Conservation (phyloP, 2,888 invertebrate genomes). For the Blera fallax region DNA sequence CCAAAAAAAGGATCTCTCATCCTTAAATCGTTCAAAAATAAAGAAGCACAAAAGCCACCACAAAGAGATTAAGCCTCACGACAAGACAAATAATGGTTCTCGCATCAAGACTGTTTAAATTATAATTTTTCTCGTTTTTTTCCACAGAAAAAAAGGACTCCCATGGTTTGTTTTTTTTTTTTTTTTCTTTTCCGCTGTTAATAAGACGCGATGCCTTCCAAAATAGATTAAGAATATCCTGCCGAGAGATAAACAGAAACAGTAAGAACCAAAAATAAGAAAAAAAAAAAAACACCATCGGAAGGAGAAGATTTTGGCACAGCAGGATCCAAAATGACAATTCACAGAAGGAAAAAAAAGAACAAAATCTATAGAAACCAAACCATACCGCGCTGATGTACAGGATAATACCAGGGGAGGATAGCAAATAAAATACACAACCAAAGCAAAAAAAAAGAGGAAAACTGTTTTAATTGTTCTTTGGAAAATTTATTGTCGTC, state of each 20-base stretch:
- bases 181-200: conserved; percentile 39
- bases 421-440: too few species aligned
- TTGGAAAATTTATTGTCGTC: conserved; percentile 62
- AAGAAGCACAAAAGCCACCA: neutral
- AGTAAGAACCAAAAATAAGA: conserved; percentile 34
- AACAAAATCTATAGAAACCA: neutral
- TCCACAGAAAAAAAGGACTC: conserved; percentile 43
- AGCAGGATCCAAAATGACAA: conserved; percentile 57
- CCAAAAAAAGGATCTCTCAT: neutral
- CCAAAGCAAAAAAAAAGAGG: too few species aligned
- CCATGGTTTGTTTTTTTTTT: too few species aligned
- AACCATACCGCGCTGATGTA: conserved; percentile 16
- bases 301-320: conserved; percentile 34
- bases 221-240: conserved; percentile 70
- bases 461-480: conserved; percentile 62
- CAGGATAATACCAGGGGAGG: conserved; percentile 29
- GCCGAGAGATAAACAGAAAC: conserved; percentile 62
- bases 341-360: conserved; percentile 5
- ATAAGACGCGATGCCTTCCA: conserved; percentile 59
- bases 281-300: too few species aligned
- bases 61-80: conserved; percentile 56
- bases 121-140: conserved; percentile 50
- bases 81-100: conserved; percentile 70
- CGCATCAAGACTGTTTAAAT: conserved; percentile 62
- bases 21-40: neutral